phyloP scores from a whole-genome alignment of 1,140 invertebrate species.

The Drosophila carrolli region DNA sequence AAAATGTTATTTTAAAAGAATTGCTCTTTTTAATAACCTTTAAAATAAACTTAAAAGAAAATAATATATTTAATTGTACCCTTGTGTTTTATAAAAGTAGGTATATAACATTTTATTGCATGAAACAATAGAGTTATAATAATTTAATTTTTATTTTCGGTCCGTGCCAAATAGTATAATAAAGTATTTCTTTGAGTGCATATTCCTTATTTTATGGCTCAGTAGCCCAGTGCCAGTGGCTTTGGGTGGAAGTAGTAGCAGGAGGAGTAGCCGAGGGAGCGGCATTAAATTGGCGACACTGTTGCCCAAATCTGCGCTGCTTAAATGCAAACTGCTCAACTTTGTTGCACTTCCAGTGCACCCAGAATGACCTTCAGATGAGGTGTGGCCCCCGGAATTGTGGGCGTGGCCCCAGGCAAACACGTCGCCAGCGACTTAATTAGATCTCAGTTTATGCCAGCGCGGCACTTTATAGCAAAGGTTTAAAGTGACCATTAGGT shows the following conservation, averaged over 20 bases:
- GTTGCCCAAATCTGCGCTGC: slow-evolving; percentile 75
- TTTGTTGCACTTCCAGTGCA: slow-evolving; percentile 62
- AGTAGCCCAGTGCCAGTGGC: slow-evolving; percentile 23
- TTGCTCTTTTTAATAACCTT: too few species aligned
- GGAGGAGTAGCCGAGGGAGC: slow-evolving; percentile 5
- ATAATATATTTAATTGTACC: too few species aligned
- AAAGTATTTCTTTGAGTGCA: not conserved
- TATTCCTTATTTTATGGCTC: slow-evolving; percentile 48
- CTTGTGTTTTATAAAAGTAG: too few species aligned
- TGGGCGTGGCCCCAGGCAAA: slow-evolving; percentile 26
- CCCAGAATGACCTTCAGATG: slow-evolving; percentile 60
- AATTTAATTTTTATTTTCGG: too few species aligned
- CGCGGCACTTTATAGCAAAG: slow-evolving; percentile 45
- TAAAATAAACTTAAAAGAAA: too few species aligned
- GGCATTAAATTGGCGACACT: slow-evolving; percentile 72
- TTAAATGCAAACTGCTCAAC: slow-evolving; percentile 72
- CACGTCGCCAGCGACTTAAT: slow-evolving; percentile 57
- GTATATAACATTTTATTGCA: too few species aligned
- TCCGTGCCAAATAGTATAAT: too few species aligned
- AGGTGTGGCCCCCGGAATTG: slow-evolving; percentile 27
- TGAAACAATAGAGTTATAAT: too few species aligned
- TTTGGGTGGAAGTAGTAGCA: slow-evolving; percentile 8
- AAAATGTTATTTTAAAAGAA: too few species aligned
- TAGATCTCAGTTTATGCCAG: slow-evolving; percentile 62
- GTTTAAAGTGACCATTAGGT: slow-evolving; percentile 52